Evolutionary conservation across 2,797 vertebrate species (phyloP).

Genomic region (Garrulus glandarius): DNA sequence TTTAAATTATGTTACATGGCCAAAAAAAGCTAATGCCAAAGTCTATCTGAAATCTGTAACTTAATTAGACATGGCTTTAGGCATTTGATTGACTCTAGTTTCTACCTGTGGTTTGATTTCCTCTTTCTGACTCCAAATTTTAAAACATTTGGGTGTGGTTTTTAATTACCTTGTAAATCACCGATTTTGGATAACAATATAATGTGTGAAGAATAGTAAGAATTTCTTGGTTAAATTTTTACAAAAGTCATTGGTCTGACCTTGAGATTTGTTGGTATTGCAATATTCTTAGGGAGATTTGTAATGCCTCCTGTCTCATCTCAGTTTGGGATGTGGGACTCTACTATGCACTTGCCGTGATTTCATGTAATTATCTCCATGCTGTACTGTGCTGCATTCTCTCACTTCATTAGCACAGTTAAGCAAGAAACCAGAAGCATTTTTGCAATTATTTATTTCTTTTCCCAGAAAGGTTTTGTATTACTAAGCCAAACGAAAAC

Average conservation of each 20-base stretch:
- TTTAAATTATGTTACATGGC: not conserved
- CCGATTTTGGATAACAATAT: not conserved
- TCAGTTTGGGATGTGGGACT: not conserved
- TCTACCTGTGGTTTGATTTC: not conserved
- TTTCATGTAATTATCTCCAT: not conserved
- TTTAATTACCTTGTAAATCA: not conserved
- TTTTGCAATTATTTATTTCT: not conserved
- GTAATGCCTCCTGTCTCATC: not conserved
- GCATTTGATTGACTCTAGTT: not conserved
- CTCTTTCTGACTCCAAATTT: not conserved
- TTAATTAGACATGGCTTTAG: not conserved
- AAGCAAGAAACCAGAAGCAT: not conserved
- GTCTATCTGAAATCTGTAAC: not conserved
- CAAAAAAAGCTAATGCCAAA: not conserved
- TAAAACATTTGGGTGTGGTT: not conserved
- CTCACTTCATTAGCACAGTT: not conserved
- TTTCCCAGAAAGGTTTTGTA: not conserved
- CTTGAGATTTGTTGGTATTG: not conserved
- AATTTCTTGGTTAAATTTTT: not conserved
- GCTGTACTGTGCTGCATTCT: not conserved
- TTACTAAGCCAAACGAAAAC: not conserved
- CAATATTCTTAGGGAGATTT: not conserved
- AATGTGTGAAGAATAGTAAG: not conserved
- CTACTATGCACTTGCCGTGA: fast-evolving
- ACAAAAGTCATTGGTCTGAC: not conserved